Percentiles rank a stretch among this genome's conserved stretches.
phyloP scores from a whole-genome alignment of 2,113 vertebrate species.

The Pseudonaja textilis region DNA sequence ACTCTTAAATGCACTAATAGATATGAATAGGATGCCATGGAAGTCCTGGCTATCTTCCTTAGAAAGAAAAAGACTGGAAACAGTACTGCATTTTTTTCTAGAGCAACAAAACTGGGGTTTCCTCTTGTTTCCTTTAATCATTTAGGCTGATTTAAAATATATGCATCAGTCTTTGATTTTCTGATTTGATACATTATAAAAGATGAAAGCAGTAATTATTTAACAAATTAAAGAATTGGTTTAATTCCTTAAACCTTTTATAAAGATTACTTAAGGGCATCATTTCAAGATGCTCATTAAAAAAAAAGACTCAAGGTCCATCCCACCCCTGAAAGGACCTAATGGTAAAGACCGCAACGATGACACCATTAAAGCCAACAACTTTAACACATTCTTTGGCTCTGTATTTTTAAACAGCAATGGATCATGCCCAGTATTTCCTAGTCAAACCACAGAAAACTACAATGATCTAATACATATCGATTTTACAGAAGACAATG shows the following conservation, averaged over 20 bases:
- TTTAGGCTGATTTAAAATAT: background rate
- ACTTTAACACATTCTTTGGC: too few species aligned
- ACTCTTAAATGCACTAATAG: conserved; percentile 57
- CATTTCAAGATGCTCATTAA: background rate
- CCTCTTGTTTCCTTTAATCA: conserved; percentile 1
- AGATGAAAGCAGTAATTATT: background rate
- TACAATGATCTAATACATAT: too few species aligned
- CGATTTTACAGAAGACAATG: too few species aligned
- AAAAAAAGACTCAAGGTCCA: too few species aligned
- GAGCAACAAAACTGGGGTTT: conserved; percentile 68
- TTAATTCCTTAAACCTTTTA: background rate
- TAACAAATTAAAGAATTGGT: background rate
- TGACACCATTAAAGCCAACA: too few species aligned
- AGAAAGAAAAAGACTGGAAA: conserved; percentile 73
- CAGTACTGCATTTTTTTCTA: conserved; percentile 73
- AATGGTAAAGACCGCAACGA: too few species aligned
- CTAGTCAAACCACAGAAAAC: too few species aligned
- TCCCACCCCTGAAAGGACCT: too few species aligned
- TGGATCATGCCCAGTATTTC: too few species aligned
- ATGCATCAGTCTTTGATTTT: background rate
- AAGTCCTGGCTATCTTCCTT: conserved; percentile 69
- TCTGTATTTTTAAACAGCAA: too few species aligned
- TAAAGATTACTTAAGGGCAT: background rate
- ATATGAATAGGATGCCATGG: conserved; percentile 68
- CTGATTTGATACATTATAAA: background rate